These are phyloP conservation scores for Hedya salicella DNA, from an alignment of 2,888 invertebrate species.

Conservation along the genomic window DNA sequence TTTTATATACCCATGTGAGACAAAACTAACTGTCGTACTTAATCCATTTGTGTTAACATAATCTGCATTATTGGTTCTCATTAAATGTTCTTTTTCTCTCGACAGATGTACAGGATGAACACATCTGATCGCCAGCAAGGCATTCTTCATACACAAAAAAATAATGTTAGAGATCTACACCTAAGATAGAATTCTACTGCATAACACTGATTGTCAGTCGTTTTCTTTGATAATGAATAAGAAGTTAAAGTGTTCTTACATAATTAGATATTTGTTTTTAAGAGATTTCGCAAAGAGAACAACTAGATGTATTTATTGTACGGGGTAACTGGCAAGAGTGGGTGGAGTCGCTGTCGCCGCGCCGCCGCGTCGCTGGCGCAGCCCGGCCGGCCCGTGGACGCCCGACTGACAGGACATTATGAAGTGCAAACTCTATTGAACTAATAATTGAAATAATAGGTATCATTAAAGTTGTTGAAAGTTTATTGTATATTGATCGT, in stretches of 20 bases:
- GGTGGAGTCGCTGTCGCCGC: slow-evolving; percentile 1
- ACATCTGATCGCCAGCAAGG: slow-evolving; percentile 85
- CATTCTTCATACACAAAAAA: slow-evolving; percentile 56
- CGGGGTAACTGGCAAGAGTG: neutral
- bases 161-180: slow-evolving; percentile 24
- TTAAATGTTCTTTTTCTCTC: slow-evolving; percentile 85
- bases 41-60: slow-evolving; percentile 4
- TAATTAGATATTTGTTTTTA: slow-evolving; percentile 62
- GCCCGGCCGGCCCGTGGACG: neutral
- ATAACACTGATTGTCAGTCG: slow-evolving; percentile 45
- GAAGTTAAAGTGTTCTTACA: slow-evolving; percentile 82
- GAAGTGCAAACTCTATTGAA: slow-evolving; percentile 48
- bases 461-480: slow-evolving; percentile 54
- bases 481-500: slow-evolving; percentile 57
- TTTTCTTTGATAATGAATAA: slow-evolving; percentile 65
- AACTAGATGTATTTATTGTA: slow-evolving; percentile 45
- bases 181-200: slow-evolving; percentile 36
- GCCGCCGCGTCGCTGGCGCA: neutral
- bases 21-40: slow-evolving; percentile 5
- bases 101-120: slow-evolving; percentile 91
- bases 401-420: slow-evolving; percentile 8
- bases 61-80: slow-evolving; percentile 48
- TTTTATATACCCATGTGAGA: slow-evolving; percentile 11
- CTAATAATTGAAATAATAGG: slow-evolving; percentile 26
- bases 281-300: slow-evolving; percentile 49